Evolutionary conservation across 2,797 vertebrate genomes (phyloP), one percentile per base, ranked within the genome.

Genomic region (Gastrophryne carolinensis): DNA sequence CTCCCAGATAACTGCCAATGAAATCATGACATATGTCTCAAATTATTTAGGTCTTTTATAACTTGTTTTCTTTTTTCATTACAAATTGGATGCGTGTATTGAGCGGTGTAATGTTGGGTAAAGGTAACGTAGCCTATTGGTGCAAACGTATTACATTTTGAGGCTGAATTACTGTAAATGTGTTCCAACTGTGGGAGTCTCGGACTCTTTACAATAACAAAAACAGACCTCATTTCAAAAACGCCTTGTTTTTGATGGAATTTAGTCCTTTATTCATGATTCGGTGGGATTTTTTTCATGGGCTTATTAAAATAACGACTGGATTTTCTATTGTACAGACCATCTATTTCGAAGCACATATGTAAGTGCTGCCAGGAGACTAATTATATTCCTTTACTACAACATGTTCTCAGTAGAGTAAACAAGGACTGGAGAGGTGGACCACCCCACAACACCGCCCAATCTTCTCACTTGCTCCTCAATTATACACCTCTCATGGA

Each of bases 1-100:
- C 68, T 49, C 58, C 29, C 50, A 64, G 53, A 78, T 66, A 61
- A 58, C 61, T 64, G 68, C 75, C 75, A 78, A 72, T 78, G 68
- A 78, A 78, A 58, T 78, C 75, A 65, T 57, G 53, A 66, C 75
- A 78, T 72, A 44, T 72, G 75, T 72, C 61, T 78, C 61, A 34
- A 65, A 78, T 78, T 78, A 78, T 78, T 78, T 60, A 50, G 54
- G 54, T 39, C 50, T 30, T 78, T 72, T 78, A 53, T 75, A 67
- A 62, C 32, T 54, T 77, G 67, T 70, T 54, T 71, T 64, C 62
- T 44, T 57, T 72, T 62, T 54, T 34, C 24, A 35, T 44, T 58
- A 75, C 63, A 75, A 75, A 60, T 75, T 75, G 53, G 54, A 52
- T 17, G 27, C 67, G 23, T 60, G 53, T 39, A 49, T 58, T 17